Evolutionary conservation across 2,888 invertebrate genomes (phyloP).

Genomic region (Hymenopus coronatus): DNA sequence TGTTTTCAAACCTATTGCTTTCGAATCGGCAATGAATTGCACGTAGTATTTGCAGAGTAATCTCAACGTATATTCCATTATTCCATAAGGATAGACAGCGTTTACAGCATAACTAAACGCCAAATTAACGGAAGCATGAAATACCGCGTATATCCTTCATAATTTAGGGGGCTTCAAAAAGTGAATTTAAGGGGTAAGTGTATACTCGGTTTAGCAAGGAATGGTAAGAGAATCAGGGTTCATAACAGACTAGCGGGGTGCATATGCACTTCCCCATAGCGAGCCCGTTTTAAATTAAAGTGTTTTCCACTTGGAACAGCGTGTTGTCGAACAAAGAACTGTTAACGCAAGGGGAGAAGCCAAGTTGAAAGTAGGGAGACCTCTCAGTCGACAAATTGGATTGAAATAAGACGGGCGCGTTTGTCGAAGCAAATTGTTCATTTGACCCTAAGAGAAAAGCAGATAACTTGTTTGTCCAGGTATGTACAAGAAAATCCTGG

Average conservation of each 20-base stretch:
- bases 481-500: too few species aligned
- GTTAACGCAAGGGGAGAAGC: not conserved
- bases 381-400: not conserved
- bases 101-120: too few species aligned
- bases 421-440: not conserved
- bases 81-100: too few species aligned
- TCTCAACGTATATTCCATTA: too few species aligned
- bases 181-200: not conserved
- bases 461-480: not conserved
- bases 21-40: too few species aligned
- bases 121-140: too few species aligned
- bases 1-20: too few species aligned
- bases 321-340: not conserved
- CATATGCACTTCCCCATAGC: not conserved
- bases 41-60: too few species aligned
- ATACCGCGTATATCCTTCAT: not conserved
- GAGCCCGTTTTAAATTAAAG: not conserved
- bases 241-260: not conserved
- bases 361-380: not conserved
- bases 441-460: not conserved
- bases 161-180: not conserved
- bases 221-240: not conserved
- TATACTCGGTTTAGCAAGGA: not conserved
- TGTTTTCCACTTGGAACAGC: not conserved
- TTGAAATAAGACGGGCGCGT: not conserved